Evolutionary conservation across 2,113 vertebrate species (phyloP).

Genomic region (Atherinomorus stipes): DNA sequence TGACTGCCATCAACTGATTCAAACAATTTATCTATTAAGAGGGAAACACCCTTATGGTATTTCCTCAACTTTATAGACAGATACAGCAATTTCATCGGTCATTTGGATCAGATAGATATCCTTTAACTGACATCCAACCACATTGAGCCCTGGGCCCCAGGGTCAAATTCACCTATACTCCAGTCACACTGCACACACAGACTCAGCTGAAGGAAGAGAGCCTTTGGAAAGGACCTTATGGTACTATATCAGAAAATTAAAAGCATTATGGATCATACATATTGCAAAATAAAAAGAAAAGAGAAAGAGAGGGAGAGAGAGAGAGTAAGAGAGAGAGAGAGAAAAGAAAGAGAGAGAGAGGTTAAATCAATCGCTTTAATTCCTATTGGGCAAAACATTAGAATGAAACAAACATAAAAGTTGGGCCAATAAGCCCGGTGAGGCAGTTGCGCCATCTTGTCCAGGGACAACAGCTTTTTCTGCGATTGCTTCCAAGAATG

Average conservation of each 20-base stretch:
- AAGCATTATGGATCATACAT: conserved; percentile 76
- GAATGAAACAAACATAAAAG: conserved; percentile 27
- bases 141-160: conserved; percentile 63
- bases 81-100: conserved; percentile 85
- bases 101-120: conserved; percentile 79
- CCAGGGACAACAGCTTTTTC: conserved; percentile 65
- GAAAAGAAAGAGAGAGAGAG: conserved; percentile 61
- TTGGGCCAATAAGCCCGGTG: conserved; percentile 33
- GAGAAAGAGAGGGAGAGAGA: conserved; percentile 56
- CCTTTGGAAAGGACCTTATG: conserved; percentile 69
- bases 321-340: conserved; percentile 62
- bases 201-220: conserved; percentile 76
- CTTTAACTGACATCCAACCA: conserved; percentile 78
- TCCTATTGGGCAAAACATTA: conserved; percentile 70
- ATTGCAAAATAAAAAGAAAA: conserved; percentile 52
- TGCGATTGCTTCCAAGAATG: conserved; percentile 76
- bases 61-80: conserved; percentile 79
- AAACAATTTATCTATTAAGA: conserved; percentile 72
- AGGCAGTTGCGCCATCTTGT: conserved; percentile 68
- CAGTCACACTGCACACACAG: conserved; percentile 75
- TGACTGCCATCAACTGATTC: conserved; percentile 88
- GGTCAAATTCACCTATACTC: conserved; percentile 74
- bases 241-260: conserved; percentile 74
- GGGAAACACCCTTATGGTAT: conserved; percentile 67
- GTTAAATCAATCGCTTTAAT: conserved; percentile 72